phyloP scores from a whole-genome alignment of 2,888 invertebrate genomes.

The Linnaemya vulpina region DNA sequence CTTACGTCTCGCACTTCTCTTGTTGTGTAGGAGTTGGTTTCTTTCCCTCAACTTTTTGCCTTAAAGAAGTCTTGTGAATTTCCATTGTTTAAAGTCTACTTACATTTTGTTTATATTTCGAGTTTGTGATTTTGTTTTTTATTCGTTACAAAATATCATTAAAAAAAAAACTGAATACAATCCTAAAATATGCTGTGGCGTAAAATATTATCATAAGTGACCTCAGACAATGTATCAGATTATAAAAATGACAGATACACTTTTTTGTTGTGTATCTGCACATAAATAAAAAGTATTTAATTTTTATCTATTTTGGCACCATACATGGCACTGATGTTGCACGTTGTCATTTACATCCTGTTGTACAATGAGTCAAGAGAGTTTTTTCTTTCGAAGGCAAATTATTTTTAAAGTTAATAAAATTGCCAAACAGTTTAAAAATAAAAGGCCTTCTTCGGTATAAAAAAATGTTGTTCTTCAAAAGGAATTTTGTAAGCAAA shows the following conservation, averaged over 20 bases:
- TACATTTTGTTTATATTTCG: not conserved
- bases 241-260: slow-evolving; percentile 51
- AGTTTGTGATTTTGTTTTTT: slow-evolving; percentile 10
- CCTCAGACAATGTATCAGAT: slow-evolving; percentile 62
- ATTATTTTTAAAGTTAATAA: not conserved
- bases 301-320: slow-evolving; percentile 62
- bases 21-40: slow-evolving; percentile 39
- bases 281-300: slow-evolving; percentile 49
- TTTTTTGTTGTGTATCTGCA: slow-evolving; percentile 25
- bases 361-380: slow-evolving; percentile 13
- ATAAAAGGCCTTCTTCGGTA: not conserved
- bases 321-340: slow-evolving; percentile 23
- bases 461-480: not conserved
- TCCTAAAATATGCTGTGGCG: slow-evolving; percentile 45
- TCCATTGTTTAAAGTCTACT: slow-evolving; percentile 36
- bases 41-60: slow-evolving; percentile 3
- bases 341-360: slow-evolving; percentile 51
- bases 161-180: not conserved
- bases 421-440: not conserved
- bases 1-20: not conserved
- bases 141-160: slow-evolving; percentile 2
- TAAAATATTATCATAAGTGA: slow-evolving; percentile 47
- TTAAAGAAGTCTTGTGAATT: slow-evolving; percentile 24
- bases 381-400: not conserved
- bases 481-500: not conserved